phyloP scores from a whole-genome alignment of 2,888 invertebrate species.

The Pristionchus fissidentatus region DNA sequence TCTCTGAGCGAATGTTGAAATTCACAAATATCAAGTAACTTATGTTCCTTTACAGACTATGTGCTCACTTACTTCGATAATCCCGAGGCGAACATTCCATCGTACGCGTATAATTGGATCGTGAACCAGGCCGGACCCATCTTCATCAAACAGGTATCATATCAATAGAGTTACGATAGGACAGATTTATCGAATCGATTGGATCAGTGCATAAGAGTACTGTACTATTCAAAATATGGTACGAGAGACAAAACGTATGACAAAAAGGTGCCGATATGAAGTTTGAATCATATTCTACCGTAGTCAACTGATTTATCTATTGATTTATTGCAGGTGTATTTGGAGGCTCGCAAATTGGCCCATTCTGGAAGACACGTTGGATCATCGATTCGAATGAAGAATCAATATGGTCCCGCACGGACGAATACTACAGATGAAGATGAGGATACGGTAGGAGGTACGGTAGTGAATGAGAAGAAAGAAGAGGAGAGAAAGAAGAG shows the following conservation, averaged over 20 bases:
- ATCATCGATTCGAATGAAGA: background rate
- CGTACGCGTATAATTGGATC: conserved; percentile 78
- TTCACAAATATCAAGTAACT: too few relatives aligned
- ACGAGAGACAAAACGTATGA: too few relatives aligned
- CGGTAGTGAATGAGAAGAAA: background rate
- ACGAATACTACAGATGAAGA: conserved; percentile 1
- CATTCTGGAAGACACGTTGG: conserved; percentile 1
- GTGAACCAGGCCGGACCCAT: conserved; percentile 77
- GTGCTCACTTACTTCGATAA: conserved; percentile 79
- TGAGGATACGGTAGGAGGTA: background rate
- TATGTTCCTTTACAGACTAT: conserved; percentile 75
- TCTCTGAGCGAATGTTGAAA: too few relatives aligned
- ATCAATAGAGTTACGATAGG: background rate
- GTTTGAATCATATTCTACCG: too few relatives aligned
- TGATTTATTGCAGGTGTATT: conserved; percentile 13
- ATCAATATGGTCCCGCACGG: background rate
- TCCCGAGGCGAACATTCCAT: conserved; percentile 78
- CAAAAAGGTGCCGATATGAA: background rate
- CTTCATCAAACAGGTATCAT: conserved; percentile 60
- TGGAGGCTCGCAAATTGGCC: conserved; percentile 28
- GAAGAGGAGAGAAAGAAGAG: conserved; percentile 8
- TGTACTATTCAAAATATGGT: background rate
- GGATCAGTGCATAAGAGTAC: background rate
- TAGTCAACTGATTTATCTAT: background rate
- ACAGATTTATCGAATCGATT: background rate